Conservation (phyloP, 1,140 invertebrate species). For the Drosophila repletoides region DNA sequence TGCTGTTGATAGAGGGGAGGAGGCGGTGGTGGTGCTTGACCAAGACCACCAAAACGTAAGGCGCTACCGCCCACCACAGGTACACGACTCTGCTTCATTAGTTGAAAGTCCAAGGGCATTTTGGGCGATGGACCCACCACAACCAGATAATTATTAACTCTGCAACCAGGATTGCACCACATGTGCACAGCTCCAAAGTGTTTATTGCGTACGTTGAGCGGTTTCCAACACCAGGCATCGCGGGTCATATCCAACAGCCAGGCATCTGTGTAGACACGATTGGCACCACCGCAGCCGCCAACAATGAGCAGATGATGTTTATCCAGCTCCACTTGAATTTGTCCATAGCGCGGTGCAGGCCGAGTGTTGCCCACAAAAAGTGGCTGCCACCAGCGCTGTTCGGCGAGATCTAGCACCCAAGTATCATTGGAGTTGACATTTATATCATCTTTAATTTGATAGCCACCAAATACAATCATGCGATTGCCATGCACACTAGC, state of each 20-base stretch:
- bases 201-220: slow-evolving; percentile 88
- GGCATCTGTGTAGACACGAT: slow-evolving; percentile 85
- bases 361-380: slow-evolving; percentile 86
- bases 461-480: slow-evolving; percentile 96
- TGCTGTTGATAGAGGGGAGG: slow-evolving; percentile 44
- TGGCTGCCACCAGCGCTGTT: slow-evolving; percentile 90
- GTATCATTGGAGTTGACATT: slow-evolving; percentile 91
- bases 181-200: slow-evolving; percentile 92
- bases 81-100: slow-evolving; percentile 76
- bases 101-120: slow-evolving; percentile 76
- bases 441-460: slow-evolving; percentile 84
- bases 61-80: slow-evolving; percentile 53
- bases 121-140: slow-evolving; percentile 77
- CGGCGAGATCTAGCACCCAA: slow-evolving; percentile 93
- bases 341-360: slow-evolving; percentile 93
- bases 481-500: slow-evolving; percentile 92
- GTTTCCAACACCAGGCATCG: slow-evolving; percentile 90
- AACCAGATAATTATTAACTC: slow-evolving; percentile 84
- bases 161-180: slow-evolving; percentile 96
- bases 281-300: slow-evolving; percentile 86
- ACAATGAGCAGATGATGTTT: slow-evolving; percentile 88
- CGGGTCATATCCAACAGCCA: slow-evolving; percentile 87
- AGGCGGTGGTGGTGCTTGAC: slow-evolving; percentile 46
- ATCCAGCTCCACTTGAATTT: slow-evolving; percentile 91
- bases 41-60: slow-evolving; percentile 31